Conservation (phyloP, 2,888 invertebrate genomes). For the Coelogynopora nodosa region DNA sequence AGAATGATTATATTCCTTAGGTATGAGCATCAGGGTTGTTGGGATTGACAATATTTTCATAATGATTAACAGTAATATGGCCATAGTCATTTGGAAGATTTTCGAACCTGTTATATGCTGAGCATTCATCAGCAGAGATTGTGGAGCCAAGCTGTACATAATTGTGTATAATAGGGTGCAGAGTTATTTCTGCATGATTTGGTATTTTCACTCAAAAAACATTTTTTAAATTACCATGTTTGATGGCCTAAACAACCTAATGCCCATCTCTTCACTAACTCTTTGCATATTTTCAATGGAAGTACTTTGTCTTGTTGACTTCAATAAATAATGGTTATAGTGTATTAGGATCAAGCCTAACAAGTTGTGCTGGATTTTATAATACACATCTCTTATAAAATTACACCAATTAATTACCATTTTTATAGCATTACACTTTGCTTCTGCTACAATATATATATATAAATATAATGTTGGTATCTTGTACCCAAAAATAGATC, state of each 20-base stretch:
- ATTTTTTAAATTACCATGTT: neutral
- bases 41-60: neutral
- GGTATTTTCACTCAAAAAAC: neutral
- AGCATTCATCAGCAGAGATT: neutral
- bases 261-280: neutral
- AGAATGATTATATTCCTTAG: neutral
- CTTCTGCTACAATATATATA: no score
- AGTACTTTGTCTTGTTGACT: neutral
- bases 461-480: neutral
- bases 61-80: slow-evolving; percentile 1
- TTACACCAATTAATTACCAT: neutral
- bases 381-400: neutral
- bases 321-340: neutral
- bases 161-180: neutral
- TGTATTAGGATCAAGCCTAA: neutral
- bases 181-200: neutral
- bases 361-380: neutral
- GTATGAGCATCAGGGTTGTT: neutral
- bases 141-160: neutral
- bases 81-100: neutral
- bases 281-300: neutral
- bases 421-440: no score
- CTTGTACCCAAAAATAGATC: neutral
- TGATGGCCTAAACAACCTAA: neutral
- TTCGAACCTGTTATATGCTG: neutral